A percentile compares a stretch with the other conserved stretches of the same genome.
Conservation (phyloP, 2,797 vertebrate species). For the Rhynchotus rufescens region DNA sequence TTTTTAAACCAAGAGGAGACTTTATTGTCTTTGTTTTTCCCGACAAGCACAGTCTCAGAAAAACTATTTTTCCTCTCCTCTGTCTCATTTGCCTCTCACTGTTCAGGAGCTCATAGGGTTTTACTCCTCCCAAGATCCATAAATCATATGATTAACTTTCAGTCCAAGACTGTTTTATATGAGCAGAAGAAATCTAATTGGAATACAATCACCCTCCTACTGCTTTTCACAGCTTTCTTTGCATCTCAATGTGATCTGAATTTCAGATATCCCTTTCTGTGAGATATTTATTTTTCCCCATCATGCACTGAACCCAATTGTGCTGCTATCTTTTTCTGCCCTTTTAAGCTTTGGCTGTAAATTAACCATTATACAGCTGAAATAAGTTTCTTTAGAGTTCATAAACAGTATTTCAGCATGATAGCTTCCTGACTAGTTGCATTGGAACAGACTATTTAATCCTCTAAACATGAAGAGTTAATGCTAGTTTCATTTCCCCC, state of each 20-base stretch:
- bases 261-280: slow-evolving; percentile 75
- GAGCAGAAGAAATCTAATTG: slow-evolving; percentile 78
- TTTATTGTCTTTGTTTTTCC: slow-evolving; percentile 22
- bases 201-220: slow-evolving; percentile 70
- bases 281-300: slow-evolving; percentile 75
- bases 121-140: slow-evolving; percentile 61
- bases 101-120: slow-evolving; percentile 45
- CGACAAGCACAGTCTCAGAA: not conserved
- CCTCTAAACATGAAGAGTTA: not conserved
- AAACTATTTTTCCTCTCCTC: slow-evolving; percentile 16
- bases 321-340: slow-evolving; percentile 66
- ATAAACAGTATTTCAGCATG: slow-evolving; percentile 58
- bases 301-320: slow-evolving; percentile 63
- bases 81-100: slow-evolving; percentile 30
- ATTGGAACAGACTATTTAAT: not conserved
- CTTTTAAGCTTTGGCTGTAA: slow-evolving; percentile 71
- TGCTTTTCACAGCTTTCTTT: slow-evolving; percentile 74
- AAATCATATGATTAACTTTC: slow-evolving; percentile 80
- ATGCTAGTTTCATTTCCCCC: not conserved
- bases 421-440: slow-evolving; percentile 1
- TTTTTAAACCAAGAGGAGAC: not conserved
- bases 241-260: slow-evolving; percentile 76
- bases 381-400: slow-evolving; percentile 70
- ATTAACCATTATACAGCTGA: slow-evolving; percentile 69
- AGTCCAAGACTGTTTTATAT: slow-evolving; percentile 58